Percentiles rank a stretch among this genome's conserved stretches.
Conservation (phyloP, 2,797 vertebrate genomes). For the Xenentodon cancila region DNA sequence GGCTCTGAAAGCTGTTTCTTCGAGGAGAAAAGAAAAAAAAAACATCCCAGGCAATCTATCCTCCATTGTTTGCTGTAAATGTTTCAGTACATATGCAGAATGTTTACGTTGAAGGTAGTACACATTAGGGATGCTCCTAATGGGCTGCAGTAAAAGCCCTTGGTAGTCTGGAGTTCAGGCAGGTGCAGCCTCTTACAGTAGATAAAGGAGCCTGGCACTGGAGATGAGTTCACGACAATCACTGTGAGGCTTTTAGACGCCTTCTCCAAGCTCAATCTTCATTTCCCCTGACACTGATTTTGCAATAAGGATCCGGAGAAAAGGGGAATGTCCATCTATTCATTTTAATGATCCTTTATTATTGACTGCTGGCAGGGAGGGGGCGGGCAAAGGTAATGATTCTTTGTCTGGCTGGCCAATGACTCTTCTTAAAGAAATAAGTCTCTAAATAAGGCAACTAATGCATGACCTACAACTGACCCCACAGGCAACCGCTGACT, state of each 20-base stretch:
- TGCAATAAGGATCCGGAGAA: slow-evolving; percentile 85
- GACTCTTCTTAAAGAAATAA: slow-evolving; percentile 83
- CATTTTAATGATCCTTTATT: slow-evolving; percentile 87
- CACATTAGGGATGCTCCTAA: slow-evolving; percentile 79
- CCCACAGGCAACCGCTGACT: slow-evolving; percentile 60
- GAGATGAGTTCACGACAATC: slow-evolving; percentile 83
- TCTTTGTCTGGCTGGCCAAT: slow-evolving; percentile 83
- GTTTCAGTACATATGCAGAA: slow-evolving; percentile 71
- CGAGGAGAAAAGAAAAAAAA: slow-evolving; percentile 9
- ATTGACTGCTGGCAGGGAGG: slow-evolving; percentile 85
- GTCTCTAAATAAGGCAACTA: slow-evolving; percentile 84
- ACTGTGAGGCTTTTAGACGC: slow-evolving; percentile 85
- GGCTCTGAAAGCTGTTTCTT: slow-evolving; percentile 32
- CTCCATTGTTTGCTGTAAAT: slow-evolving; percentile 71
- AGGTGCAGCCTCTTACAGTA: slow-evolving; percentile 81
- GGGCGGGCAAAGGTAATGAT: slow-evolving; percentile 84
- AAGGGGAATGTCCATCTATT: slow-evolving; percentile 87
- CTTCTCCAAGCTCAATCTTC: slow-evolving; percentile 83
- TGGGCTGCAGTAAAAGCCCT: slow-evolving; percentile 82
- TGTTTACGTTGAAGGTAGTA: slow-evolving; percentile 75
- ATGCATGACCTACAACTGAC: slow-evolving; percentile 83
- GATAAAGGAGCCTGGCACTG: slow-evolving; percentile 77
- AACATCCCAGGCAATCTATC: slow-evolving; percentile 48
- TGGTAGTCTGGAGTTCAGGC: slow-evolving; percentile 78
- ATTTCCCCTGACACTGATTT: slow-evolving; percentile 86